phyloP scores from a whole-genome alignment of 2,113 vertebrate species.

The Athene noctua region DNA sequence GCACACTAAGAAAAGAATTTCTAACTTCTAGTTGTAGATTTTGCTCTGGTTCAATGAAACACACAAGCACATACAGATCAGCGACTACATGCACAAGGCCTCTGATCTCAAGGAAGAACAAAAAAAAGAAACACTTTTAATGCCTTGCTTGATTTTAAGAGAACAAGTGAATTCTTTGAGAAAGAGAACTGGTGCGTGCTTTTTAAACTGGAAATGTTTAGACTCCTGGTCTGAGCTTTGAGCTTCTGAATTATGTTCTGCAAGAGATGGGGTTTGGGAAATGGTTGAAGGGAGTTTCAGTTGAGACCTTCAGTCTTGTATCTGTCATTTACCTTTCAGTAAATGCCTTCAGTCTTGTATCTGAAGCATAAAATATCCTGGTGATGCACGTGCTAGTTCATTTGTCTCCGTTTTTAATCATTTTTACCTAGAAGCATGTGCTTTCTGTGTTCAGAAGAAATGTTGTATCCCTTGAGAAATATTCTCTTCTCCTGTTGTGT shows the following conservation, averaged over 20 bases:
- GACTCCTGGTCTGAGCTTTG: neutral
- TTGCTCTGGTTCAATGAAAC: neutral
- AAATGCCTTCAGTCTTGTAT: neutral
- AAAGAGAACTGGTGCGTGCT: neutral
- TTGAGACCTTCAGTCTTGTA: neutral
- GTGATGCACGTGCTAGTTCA: neutral
- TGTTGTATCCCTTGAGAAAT: neutral
- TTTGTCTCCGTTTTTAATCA: neutral
- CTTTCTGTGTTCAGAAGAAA: slow-evolving; percentile 38
- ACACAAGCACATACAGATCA: neutral
- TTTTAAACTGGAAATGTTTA: neutral
- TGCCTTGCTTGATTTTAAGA: neutral
- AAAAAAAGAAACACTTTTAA: neutral
- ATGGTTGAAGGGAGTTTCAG: neutral
- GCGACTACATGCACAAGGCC: neutral
- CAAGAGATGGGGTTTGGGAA: neutral
- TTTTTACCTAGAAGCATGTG: slow-evolving; percentile 30
- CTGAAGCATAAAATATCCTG: neutral
- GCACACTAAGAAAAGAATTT: neutral
- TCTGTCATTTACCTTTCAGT: too few relatives aligned
- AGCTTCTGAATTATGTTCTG: neutral
- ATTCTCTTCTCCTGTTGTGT: neutral
- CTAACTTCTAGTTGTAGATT: neutral
- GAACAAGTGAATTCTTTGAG: neutral
- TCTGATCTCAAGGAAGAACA: neutral